These are phyloP conservation scores for Sinodicranocentrus sp. DNA, from an alignment of 2,888 invertebrate species.

Conservation along the genomic window DNA sequence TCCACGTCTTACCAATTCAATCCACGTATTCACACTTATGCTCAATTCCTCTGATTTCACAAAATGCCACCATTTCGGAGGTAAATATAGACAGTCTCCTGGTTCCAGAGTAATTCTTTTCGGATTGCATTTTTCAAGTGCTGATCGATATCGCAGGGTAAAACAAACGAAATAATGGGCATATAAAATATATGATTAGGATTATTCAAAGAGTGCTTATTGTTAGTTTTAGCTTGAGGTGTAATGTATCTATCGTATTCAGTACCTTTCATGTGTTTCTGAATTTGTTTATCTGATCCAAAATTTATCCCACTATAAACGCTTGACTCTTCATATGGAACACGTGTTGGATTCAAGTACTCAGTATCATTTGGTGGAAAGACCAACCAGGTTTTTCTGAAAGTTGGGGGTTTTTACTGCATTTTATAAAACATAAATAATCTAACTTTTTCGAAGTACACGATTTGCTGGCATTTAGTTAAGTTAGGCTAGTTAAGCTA, in stretches of 20 bases:
- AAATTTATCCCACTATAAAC: constrained; percentile 92
- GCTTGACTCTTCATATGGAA: constrained; percentile 98
- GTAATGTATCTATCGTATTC: too few relatives aligned
- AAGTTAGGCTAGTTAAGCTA: too few relatives aligned
- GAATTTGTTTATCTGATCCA: constrained; percentile 50
- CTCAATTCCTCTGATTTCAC: constrained; percentile 85
- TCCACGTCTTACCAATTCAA: constrained; percentile 85
- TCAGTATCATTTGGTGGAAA: constrained; percentile 88
- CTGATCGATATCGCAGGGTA: too few relatives aligned
- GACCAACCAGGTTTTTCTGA: constrained; percentile 93
- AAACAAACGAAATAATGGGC: too few relatives aligned
- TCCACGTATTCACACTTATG: constrained; percentile 86
- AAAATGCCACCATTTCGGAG: constrained; percentile 98
- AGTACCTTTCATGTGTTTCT: constrained; percentile 53
- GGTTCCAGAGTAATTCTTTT: constrained; percentile 81
- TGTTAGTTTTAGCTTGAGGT: too few relatives aligned
- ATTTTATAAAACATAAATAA: too few relatives aligned
- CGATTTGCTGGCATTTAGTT: too few relatives aligned
- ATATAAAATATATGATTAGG: too few relatives aligned
- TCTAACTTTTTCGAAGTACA: too few relatives aligned
- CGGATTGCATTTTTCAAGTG: constrained; percentile 66
- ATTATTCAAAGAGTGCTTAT: too few relatives aligned
- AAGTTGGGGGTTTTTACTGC: too few relatives aligned
- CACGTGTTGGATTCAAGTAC: constrained; percentile 86
- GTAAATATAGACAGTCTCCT: constrained; percentile 93